Evolutionary conservation across 2,113 vertebrate genomes (phyloP).

Genomic region (Tetrao urogallus): DNA sequence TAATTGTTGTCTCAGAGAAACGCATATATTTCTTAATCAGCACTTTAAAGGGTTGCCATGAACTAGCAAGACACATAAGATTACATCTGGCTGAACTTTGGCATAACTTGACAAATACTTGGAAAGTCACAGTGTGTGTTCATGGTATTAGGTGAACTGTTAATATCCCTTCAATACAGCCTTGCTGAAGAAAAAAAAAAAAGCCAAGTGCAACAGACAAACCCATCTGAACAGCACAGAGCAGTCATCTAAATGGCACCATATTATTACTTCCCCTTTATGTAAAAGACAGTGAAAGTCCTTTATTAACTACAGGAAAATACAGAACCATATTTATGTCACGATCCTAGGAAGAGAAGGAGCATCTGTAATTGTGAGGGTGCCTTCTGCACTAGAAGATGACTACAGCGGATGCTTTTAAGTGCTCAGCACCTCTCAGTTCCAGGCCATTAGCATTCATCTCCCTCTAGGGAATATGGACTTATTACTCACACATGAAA

Average conservation of each 20-base stretch:
- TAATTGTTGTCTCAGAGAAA: not conserved
- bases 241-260: not conserved
- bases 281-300: not conserved
- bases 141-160: not conserved
- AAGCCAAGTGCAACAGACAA: not conserved
- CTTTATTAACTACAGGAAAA: slow-evolving; percentile 16
- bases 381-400: not conserved
- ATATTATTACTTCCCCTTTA: not conserved
- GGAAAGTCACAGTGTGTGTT: not conserved
- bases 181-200: not conserved
- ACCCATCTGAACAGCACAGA: not conserved
- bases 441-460: slow-evolving; percentile 43
- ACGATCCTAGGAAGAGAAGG: not conserved
- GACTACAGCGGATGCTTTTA: slow-evolving; percentile 16
- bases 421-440: slow-evolving; percentile 37
- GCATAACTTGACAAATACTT: not conserved
- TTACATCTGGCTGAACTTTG: not conserved
- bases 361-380: not conserved
- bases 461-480: not conserved
- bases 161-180: not conserved
- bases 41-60: not conserved
- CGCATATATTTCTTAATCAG: not conserved
- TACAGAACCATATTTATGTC: not conserved
- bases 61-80: not conserved
- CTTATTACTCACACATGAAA: slow-evolving; percentile 50